Base-by-base conservation (phyloP, 2,113 vertebrate genomes). In the Melanostigma gelatinosum region DNA sequence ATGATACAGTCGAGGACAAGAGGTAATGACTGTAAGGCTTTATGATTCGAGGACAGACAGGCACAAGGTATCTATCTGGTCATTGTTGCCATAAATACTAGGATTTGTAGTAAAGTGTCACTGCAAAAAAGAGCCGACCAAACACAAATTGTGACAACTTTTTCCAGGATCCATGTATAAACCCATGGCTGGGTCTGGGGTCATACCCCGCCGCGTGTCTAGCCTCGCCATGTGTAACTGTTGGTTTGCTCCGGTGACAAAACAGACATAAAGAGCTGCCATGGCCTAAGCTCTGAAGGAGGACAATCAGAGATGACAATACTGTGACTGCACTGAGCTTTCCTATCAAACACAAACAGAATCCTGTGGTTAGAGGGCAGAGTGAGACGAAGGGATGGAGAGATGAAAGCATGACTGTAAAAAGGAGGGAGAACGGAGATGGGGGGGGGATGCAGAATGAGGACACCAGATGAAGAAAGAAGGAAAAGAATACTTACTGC, bases 401-500 rank as follows among this genome's bases (percentile, higher is more conserved):
- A 18, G 40, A 58, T 12, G 50, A 36, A 52, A 68, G 63, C 24
- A 58, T 44, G 4, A 60, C 27, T 55, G 8, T 2, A 18, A 42
- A 62, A 50, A 62, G 8, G 58, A 34, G 7, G 18, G 11, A 36
- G 79, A 75, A 36, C 1, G 11, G 48, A 61, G 11, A 71, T 55
- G 34, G 46, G 42, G 34, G 38, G 46, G 20, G n/a, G 20, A 24
- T 44, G 57, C 34, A 24, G 64, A 60, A 13, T 60, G 32, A 24
- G 34, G 24, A n/a, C 64, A 52, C 57, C 22, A 42, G 50, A 29
- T 2, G 57, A 44, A 74, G 48, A 68, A 79, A 66, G 62, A 55
- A 83, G 29, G 62, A 61, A 52, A 79, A 67, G 12, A 64, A 75
- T 85, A 93, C 93, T 93, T 86, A 93, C 93, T 87, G 83, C 79